phyloP scores from a whole-genome alignment of 2,797 vertebrate species.

The Lacerta agilis region DNA sequence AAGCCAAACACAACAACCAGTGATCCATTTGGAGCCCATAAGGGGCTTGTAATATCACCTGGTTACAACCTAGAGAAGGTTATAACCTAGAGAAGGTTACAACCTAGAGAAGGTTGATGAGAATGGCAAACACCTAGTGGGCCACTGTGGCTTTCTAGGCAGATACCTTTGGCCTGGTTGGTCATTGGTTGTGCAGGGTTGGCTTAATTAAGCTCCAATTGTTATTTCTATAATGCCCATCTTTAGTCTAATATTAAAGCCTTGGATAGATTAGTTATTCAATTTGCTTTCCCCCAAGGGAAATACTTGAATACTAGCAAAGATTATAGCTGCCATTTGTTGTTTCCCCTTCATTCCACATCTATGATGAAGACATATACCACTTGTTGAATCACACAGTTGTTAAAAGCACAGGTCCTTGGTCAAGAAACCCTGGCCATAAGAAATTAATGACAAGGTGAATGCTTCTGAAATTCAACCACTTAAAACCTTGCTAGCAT shows the following conservation, averaged over 20 bases:
- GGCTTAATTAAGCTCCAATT: neutral
- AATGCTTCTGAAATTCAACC: conserved; percentile 21
- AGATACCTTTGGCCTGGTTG: neutral
- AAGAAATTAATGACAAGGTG: conserved; percentile 9
- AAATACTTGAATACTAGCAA: neutral
- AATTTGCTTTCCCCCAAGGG: neutral
- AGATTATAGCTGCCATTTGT: neutral
- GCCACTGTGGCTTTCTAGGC: neutral
- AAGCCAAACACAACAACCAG: neutral
- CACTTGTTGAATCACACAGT: neutral
- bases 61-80: neutral
- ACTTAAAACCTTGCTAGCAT: conserved; percentile 17
- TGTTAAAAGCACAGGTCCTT: neutral
- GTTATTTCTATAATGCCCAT: neutral
- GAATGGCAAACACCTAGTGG: neutral
- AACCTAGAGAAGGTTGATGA: neutral
- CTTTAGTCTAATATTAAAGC: neutral
- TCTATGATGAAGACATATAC: neutral
- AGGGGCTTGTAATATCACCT: neutral
- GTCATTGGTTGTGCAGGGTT: no score
- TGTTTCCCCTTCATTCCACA: neutral
- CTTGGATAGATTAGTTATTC: neutral
- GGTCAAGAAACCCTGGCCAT: neutral
- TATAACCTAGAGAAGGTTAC: neutral
- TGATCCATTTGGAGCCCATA: neutral